Evolutionary conservation across 1,140 invertebrate genomes (phyloP).

Genomic region (Bombus fervidus): DNA sequence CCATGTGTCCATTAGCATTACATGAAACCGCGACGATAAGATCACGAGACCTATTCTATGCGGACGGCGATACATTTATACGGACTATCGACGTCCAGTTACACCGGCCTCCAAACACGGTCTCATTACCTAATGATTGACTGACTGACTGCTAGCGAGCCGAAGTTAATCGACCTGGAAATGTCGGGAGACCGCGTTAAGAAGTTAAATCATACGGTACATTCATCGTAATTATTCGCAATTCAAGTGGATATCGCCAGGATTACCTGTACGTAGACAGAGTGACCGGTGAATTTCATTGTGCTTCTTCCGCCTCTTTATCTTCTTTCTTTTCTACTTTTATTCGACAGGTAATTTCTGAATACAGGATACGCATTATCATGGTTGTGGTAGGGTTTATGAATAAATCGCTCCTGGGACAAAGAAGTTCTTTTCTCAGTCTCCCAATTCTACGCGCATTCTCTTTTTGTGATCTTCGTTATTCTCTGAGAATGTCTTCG

Average conservation of each 20-base stretch:
- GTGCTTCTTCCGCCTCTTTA: background rate
- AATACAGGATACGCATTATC: background rate
- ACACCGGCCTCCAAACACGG: conserved; percentile 4
- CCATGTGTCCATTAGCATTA: conserved; percentile 49
- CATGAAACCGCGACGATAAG: conserved; percentile 49
- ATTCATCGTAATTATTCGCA: conserved; percentile 9
- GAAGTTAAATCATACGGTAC: conserved; percentile 17
- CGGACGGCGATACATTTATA: conserved; percentile 30
- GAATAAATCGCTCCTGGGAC: background rate
- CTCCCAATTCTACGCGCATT: background rate
- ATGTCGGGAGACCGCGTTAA: background rate
- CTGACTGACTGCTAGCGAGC: conserved; percentile 28
- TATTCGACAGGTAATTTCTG: background rate
- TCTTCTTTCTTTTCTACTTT: background rate
- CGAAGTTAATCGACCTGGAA: conserved; percentile 40
- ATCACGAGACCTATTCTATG: conserved; percentile 27
- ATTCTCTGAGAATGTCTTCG: background rate
- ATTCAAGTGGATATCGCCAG: background rate
- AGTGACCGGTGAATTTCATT: background rate
- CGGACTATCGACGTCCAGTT: conserved; percentile 40
- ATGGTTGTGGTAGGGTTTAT: background rate
- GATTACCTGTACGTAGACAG: background rate
- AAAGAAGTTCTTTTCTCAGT: background rate
- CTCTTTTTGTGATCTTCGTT: background rate
- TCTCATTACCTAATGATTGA: conserved; percentile 53